Evolutionary conservation across 1,140 invertebrate genomes (phyloP), one percentile per base, ranked within the genome.

Genomic region (Chironomus striatipennis): DNA sequence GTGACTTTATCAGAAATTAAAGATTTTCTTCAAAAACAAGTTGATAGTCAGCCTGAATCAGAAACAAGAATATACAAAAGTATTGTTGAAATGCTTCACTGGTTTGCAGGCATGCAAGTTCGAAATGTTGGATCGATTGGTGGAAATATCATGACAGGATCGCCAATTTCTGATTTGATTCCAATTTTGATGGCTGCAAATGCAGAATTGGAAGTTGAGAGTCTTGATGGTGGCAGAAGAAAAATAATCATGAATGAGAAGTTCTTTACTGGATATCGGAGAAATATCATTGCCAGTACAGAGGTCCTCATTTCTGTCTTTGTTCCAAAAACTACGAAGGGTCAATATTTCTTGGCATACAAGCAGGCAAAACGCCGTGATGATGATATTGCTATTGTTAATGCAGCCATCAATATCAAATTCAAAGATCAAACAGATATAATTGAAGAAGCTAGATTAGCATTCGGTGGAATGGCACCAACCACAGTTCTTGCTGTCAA

Each of bases 361-460:
- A 98, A 98, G 82, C 96, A 98, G 87, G 90, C 96, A 0, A 91
- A 91, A 79, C 85, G 97, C 75, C 85, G 92, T 77, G 96, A 98
- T 77, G 95, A 98, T 82, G 97, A 98, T 81, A 98, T 98, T 78
- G 93, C 96, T 10, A 97, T 98, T 77, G 96, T 97, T 0, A 98
- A 96, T 80, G 89, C 91, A 57, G 93, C 92, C 3, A 85, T 96
- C 76, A 90, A 89, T 81, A 85, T 93, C 6, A 81, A 79, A 47
- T 89, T 93, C 74, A 78, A 88, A 78, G 77, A 81, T 43, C 79
- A 83, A 70, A 86, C 85, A 10, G 81, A 84, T 76, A 81, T 85
- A 0, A 86, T 97, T 15, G 82, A 86, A 70, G 83, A 90, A 74
- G 86, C 91, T n/a, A 83, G 83, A 65, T 82, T 97, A 70, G 90